Evolutionary conservation across 92 coral and sea anemone genomes (phyloP).

Genomic region (Zoanthus sociatus): DNA sequence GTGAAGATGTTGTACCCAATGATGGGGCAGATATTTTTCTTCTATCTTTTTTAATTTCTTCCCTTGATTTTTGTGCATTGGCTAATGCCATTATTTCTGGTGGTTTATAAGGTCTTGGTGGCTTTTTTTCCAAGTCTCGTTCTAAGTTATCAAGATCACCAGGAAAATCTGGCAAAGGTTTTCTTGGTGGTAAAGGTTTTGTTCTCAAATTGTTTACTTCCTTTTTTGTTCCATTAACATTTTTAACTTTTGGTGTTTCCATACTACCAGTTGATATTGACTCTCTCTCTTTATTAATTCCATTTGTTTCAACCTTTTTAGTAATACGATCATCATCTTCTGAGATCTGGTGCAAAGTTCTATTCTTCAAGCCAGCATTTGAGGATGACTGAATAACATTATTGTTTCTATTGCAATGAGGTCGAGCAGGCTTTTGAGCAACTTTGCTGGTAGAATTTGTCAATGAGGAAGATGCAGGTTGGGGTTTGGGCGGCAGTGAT

Average conservation of each 20-base stretch:
- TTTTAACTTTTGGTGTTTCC: not conserved
- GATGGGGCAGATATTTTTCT: constrained; percentile 16
- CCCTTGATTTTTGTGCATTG: not conserved
- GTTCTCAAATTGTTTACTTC: constrained; percentile 5
- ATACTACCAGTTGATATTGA: not conserved
- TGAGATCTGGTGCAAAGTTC: constrained; percentile 30
- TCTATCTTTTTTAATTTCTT: not conserved
- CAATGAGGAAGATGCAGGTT: constrained; percentile 6
- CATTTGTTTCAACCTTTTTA: constrained; percentile 9
- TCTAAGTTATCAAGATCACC: not conserved
- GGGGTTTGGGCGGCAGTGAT: constrained; percentile 37
- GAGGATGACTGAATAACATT: not conserved
- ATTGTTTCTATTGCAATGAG: constrained; percentile 6
- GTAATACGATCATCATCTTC: constrained; percentile 9
- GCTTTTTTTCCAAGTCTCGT: constrained; percentile 6
- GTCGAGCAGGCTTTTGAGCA: constrained; percentile 25
- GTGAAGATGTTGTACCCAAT: constrained; percentile 10
- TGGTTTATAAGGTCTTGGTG: constrained; percentile 22
- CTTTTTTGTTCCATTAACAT: not conserved
- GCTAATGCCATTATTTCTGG: not conserved
- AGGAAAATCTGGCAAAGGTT: constrained; percentile 33
- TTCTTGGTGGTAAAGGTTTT: constrained; percentile 41
- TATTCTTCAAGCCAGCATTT: constrained; percentile 6
- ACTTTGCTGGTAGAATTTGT: not conserved
- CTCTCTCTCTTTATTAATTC: not conserved